Evolutionary conservation across 2,888 invertebrate species (phyloP).

Genomic region (Ophion costatus): DNA sequence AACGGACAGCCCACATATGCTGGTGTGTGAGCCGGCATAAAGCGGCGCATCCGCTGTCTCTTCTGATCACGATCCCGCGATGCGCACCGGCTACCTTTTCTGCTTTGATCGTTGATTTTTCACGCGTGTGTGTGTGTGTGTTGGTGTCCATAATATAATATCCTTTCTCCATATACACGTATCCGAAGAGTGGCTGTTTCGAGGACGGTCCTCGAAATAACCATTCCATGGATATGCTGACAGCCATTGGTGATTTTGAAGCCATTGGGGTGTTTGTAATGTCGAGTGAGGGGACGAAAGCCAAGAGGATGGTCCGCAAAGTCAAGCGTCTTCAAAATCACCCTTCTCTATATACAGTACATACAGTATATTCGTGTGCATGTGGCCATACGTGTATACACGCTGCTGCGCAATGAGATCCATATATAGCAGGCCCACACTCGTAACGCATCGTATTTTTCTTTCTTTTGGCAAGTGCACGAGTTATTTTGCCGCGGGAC

Average conservation of each 20-base stretch:
- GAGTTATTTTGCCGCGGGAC: conserved; percentile 27
- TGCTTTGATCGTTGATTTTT: conserved; percentile 63
- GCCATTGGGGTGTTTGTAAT: no score
- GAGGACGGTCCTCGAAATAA: no score
- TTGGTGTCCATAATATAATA: conserved; percentile 58
- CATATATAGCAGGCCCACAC: conserved; percentile 30
- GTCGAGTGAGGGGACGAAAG: no score
- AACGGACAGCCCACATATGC: conserved; percentile 64
- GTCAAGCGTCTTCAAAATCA: background rate
- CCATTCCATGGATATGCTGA: no score
- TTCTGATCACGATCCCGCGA: conserved; percentile 68
- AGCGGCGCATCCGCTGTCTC: conserved; percentile 68
- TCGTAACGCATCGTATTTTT: conserved; percentile 56
- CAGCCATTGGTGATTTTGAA: no score
- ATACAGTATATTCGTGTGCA: background rate
- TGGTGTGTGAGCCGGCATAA: conserved; percentile 38
- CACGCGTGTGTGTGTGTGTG: conserved; percentile 57
- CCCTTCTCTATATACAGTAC: background rate
- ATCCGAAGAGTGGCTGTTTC: no score
- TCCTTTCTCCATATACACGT: no score
- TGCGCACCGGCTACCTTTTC: conserved; percentile 66
- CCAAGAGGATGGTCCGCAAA: no score
- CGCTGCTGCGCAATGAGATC: conserved; percentile 23
- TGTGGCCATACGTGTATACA: no score
- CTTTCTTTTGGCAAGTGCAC: conserved; percentile 36